Evolutionary conservation across 2,888 invertebrate genomes (phyloP).

Genomic region (Hyalella azteca): DNA sequence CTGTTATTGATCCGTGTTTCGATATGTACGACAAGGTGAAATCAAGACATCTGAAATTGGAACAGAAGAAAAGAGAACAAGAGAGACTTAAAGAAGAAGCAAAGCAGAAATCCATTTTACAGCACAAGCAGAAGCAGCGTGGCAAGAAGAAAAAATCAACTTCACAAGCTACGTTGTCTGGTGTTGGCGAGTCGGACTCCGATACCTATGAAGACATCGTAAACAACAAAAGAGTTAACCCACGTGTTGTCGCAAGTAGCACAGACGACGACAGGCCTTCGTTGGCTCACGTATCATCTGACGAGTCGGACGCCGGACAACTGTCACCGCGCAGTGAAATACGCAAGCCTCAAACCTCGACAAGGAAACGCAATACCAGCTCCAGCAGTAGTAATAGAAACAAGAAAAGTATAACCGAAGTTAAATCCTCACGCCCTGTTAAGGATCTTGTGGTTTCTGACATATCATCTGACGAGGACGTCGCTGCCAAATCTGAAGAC

Average conservation of each 20-base stretch:
- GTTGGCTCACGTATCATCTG: conserved; percentile 37
- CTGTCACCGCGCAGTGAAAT: not conserved
- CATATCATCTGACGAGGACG: conserved; percentile 26
- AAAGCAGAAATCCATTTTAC: conserved; percentile 69
- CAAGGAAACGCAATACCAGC: not conserved
- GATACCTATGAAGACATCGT: conserved; percentile 63
- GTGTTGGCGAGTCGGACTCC: conserved; percentile 63
- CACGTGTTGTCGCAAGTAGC: conserved; percentile 60
- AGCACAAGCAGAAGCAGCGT: conserved; percentile 65
- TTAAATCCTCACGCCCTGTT: conserved; percentile 7
- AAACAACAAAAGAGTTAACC: conserved; percentile 61
- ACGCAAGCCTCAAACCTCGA: not conserved
- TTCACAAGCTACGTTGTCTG: conserved; percentile 77
- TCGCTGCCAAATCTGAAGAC: conserved; percentile 18
- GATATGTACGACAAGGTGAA: conserved; percentile 96
- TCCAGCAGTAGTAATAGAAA: not conserved
- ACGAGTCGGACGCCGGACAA: conserved; percentile 38
- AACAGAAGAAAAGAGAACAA: conserved; percentile 73
- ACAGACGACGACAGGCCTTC: conserved; percentile 59
- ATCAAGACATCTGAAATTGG: conserved; percentile 77
- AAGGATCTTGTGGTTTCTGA: conserved; percentile 46
- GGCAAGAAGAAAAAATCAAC: conserved; percentile 87
- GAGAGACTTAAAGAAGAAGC: conserved; percentile 74
- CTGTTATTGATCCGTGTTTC: conserved; percentile 53
- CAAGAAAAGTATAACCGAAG: not conserved